Evolutionary conservation across 1,140 invertebrate genomes (phyloP), one percentile per base, ranked within the genome.

Genomic region (Bombus polaris): DNA sequence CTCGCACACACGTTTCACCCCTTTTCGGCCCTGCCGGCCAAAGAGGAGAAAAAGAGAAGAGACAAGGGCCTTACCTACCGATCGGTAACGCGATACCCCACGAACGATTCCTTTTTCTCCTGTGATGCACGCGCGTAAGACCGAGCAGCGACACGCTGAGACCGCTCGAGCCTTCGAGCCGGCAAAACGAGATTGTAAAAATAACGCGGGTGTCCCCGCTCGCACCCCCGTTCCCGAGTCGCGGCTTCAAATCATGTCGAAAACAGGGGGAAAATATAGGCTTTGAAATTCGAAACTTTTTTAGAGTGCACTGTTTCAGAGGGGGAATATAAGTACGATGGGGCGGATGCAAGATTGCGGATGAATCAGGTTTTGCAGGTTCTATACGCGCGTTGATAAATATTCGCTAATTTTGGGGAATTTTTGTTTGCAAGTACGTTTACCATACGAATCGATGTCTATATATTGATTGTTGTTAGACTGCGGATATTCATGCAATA

Each of bases 71-170:
- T 91, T 83, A 91, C 91, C 89, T 87, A 90, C 92, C 92, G 86
- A 91, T 88, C 78, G 87, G 94, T 94, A 95, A 94, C 91, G 93
- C 90, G 94, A 94, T 94, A 94, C 91, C 89, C 79, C 76, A 75
- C 88, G 85, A 73, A 62, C 47, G 71, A 87, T 85, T 74, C n/a
- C 47, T 78, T 72, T 89, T 89, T 62, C 53, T 88, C 85, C 73
- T 75, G 75, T 87, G 87, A 85, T 88, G 81, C 87, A 84, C 70
- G 86, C 86, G 83, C 73, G 74, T 82, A 80, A 85, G 75, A 90
- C 39, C 85, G 62, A 82, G 32, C 74, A 65, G 85, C 85, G 83
- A 66, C 73, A 90, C 85, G 82, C 78, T 65, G 85, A 81, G 77
- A 84, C 39, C 44, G 66, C 57, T 78, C 68, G 68, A 35, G 78